phyloP scores from a whole-genome alignment of 2,113 vertebrate genomes.

The Eira barbara region DNA sequence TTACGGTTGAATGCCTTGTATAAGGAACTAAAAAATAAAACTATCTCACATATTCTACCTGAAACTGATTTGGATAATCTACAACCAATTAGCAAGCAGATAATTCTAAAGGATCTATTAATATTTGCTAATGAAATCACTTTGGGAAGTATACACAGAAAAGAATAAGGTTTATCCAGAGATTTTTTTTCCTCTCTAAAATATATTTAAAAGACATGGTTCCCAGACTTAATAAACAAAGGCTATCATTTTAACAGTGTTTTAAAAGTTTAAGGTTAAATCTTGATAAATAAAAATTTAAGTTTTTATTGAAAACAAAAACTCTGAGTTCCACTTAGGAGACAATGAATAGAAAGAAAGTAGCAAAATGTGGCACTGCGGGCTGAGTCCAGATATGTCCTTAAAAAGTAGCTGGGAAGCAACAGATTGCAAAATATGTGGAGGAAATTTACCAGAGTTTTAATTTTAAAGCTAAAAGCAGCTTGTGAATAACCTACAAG shows the following conservation, averaged over 20 bases:
- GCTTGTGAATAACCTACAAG: not conserved
- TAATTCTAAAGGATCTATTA: not conserved
- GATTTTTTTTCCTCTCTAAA: conserved; percentile 6
- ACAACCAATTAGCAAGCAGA: not conserved
- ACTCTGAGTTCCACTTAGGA: not conserved
- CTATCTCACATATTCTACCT: not conserved
- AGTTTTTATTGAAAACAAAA: conserved; percentile 3
- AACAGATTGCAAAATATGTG: not conserved
- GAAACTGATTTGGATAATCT: not conserved
- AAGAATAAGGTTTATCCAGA: conserved; percentile 18
- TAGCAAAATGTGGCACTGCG: not conserved
- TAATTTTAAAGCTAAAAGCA: not conserved
- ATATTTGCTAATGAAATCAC: conserved; percentile 1
- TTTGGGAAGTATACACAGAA: not conserved
- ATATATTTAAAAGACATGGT: conserved; percentile 19
- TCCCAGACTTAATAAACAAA: not conserved
- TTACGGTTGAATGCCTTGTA: not conserved
- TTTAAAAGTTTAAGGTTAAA: not conserved
- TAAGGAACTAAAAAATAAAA: not conserved
- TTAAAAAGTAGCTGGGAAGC: not conserved
- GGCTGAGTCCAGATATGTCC: not conserved
- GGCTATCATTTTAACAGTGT: not conserved
- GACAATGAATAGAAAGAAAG: not conserved
- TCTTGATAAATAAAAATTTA: too few species aligned
- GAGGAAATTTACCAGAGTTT: not conserved